Percentiles rank a stretch among this genome's conserved stretches.
Conservation (phyloP, 1,140 invertebrate genomes). For the Rhopalosiphum maidis region DNA sequence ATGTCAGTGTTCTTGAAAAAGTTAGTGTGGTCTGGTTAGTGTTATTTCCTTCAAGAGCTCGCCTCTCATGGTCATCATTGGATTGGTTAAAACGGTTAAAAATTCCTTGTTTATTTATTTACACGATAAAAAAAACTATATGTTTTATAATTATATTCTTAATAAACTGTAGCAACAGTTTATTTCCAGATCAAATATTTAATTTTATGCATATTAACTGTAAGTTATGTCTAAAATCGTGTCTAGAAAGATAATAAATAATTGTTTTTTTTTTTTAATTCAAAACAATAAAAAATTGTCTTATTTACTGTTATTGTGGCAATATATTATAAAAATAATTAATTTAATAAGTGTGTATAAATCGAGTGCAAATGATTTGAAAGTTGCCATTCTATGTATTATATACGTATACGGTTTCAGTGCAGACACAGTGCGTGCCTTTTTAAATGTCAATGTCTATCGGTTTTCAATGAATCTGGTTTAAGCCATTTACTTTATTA, state of each 20-base stretch:
- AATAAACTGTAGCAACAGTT: not conserved
- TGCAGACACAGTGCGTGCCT: not conserved
- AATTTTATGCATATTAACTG: not conserved
- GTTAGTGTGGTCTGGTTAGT: not conserved
- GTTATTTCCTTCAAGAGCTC: not conserved
- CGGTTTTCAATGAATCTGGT: not conserved
- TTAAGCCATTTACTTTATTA: not conserved
- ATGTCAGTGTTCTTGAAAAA: conserved; percentile 9
- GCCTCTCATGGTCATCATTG: not conserved
- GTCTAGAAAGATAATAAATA: not conserved
- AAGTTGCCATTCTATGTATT: not conserved
- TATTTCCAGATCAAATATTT: not conserved
- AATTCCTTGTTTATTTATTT: not conserved
- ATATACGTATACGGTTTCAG: not conserved
- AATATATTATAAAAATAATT: too few relatives aligned
- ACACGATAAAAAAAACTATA: not conserved
- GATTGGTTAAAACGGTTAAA: not conserved
- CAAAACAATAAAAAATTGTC: not conserved
- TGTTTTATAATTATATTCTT: not conserved
- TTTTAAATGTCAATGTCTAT: not conserved
- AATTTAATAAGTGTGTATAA: too few relatives aligned
- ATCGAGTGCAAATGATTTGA: not conserved
- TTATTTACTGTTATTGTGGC: not conserved
- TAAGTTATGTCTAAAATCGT: not conserved
- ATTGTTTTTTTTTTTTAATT: not conserved